Evolutionary conservation across 2,888 invertebrate species (phyloP).

Genomic region (Drosophila subquinaria): DNA sequence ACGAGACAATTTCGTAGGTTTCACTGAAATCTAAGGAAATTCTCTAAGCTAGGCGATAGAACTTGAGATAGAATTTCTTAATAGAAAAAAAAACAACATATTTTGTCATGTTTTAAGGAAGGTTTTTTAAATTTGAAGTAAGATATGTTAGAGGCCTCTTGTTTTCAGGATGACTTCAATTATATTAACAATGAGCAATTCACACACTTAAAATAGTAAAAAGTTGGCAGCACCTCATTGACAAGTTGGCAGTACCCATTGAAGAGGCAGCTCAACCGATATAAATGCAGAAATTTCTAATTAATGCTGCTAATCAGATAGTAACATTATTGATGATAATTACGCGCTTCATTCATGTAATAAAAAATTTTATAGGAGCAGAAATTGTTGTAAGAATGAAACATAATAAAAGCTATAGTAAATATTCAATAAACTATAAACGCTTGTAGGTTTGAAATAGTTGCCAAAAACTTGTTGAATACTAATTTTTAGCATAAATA

Average conservation of each 20-base stretch:
- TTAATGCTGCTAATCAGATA: neutral
- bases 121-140: no score
- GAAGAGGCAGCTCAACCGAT: neutral
- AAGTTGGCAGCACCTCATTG: neutral
- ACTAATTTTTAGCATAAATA: no score
- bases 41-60: neutral
- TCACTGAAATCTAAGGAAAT: neutral
- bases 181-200: no score
- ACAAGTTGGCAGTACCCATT: neutral
- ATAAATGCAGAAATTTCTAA: neutral
- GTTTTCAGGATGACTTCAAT: no score
- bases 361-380: neutral
- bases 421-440: neutral
- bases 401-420: no score
- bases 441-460: neutral
- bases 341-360: neutral
- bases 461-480: neutral
- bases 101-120: no score
- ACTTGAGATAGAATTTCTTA: neutral
- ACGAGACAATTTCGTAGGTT: neutral
- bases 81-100: no score
- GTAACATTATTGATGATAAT: no score
- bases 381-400: neutral
- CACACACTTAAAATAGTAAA: neutral
- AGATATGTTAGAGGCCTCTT: no score